Evolutionary conservation across 2,888 invertebrate genomes (phyloP), one percentile per base, ranked within the genome.

Genomic region (Leucozona laternaria): DNA sequence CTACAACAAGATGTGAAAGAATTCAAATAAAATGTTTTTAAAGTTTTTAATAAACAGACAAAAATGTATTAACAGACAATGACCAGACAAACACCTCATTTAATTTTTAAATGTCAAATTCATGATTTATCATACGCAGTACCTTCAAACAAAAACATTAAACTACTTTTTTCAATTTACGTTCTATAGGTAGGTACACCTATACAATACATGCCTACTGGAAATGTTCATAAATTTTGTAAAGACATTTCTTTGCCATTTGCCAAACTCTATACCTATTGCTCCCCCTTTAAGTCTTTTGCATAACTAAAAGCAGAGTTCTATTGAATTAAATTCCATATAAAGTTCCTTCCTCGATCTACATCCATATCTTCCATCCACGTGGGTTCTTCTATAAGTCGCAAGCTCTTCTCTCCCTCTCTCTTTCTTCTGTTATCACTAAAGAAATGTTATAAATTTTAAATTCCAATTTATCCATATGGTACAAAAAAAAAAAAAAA

Each of bases 381-480:
- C 53, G 50, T 53, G 53, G 37, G 50, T 68, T 53, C 37, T 37
- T 53, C 68, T 53, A 55, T 62, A 20, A 55, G 53, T 53, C 62
- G 8, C 6, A 62, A 34, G 40, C n/a, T 58, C 31, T n/a, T 40
- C 20, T 55, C 15, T 15, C 13, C 43, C 50, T 68, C 45, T 53
- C 13, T 78, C 22, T 37, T 25, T 68, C 66, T 73, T 76, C 34
- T 68, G 50, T 79, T 84, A 84, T 77, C 73, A 78, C 71, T 71
- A 45, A 75, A 68, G 55, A 78, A 81, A 81, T 78, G 81, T 81
- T 86, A 86, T 86, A 86, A 86, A 86, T 86, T 86, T 86, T 86
- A 81, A 86, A 86, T 86, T 86, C 85, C 85, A 86, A 86, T 86
- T 86, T 86, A 86, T 86, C 81, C 81, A 81, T 85, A 77, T 55